Base-by-base conservation (phyloP, 2,888 invertebrate species). In the Chalcosyrphus nemorum region DNA sequence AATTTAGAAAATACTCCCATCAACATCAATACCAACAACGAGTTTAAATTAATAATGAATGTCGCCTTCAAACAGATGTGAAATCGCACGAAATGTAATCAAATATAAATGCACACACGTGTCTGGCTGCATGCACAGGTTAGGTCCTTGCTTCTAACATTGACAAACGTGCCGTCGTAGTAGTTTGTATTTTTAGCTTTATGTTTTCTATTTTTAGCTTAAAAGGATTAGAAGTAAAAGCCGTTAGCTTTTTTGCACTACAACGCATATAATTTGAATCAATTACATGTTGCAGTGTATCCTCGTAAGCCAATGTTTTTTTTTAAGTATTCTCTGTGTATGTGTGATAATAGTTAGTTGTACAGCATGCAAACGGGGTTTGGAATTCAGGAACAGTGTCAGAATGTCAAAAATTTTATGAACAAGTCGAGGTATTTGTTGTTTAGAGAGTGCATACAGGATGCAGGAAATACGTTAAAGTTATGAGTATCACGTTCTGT, bases 71-170 rank as follows among this genome's bases (percentile, higher is more conserved):
- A 56, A 21, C 21, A 35, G 57, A 38, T 57, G 38, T 57, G 21
- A 52, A 7, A n/a, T 57, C 57, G 32, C 57, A 57, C 38, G 57
- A 35, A 21, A 57, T 35, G 19, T 21, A 57, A 35, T 38, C 57
- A 38, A 38, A 38, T 38, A 57, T 19, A 19, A 35, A 38, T 56
- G 35, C 32, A 13, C 38, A n/a, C 35, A 21, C 57, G 15, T 24
- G 13, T 7, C 32, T 29, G 9, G 7, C 32, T 45, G 21, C 21
- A 47, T 47, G 47, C 47, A 24, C 7, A 5, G 15, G 7, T 13
- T 7, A 1, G 17, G 17, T 43, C 5, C 15, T 15, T 19, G 5
- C 35, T 2, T 2, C 17, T 0, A n/a, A n/a, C 24, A 32, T n/a
- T n/a, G 15, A 21, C 38, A 38, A 57, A 38, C 38, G 21, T 57